These are phyloP conservation scores for Ormyrus labotus DNA, from an alignment of 2,888 invertebrate genomes.

Conservation along the genomic window DNA sequence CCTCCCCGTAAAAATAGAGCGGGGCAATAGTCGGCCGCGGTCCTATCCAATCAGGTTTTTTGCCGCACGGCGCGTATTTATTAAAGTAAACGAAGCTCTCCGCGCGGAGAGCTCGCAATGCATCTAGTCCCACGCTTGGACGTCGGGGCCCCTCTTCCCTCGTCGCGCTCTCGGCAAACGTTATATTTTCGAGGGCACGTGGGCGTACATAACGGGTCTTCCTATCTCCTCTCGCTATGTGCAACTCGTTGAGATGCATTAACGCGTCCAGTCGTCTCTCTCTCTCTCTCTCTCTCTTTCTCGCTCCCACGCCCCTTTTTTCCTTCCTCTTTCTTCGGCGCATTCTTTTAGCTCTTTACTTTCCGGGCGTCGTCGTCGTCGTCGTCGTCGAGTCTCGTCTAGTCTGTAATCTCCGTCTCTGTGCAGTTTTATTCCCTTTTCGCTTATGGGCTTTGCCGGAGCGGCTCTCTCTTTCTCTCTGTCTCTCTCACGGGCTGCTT, in stretches of 20 bases:
- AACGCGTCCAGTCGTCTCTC: conserved; percentile 45
- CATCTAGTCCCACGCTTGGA: no score
- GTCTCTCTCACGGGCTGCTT: not conserved
- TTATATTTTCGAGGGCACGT: conserved; percentile 32
- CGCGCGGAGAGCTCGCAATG: no score
- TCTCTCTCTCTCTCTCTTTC: not conserved
- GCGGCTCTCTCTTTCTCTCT: not conserved
- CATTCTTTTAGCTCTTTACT: conserved; percentile 8
- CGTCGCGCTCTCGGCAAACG: conserved; percentile 20
- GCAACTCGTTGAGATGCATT: conserved; percentile 44
- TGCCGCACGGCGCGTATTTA: no score
- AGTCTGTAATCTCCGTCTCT: conserved; percentile 48
- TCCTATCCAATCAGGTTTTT: no score
- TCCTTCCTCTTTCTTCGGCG: conserved; percentile 13
- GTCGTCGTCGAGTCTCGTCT: conserved; percentile 27
- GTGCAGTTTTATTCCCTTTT: conserved; percentile 42
- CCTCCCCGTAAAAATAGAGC: no score
- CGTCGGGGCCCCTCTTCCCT: no score
- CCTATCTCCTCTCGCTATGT: not conserved
- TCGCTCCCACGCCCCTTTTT: not conserved
- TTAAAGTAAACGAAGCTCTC: no score
- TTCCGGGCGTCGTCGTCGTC: not conserved
- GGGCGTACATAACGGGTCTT: not conserved
- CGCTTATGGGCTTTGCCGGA: conserved; percentile 9
- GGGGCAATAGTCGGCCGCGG: no score